These are phyloP conservation scores for Amphilophus citrinellus DNA, from an alignment of 2,113 vertebrate species.

Conservation along the genomic window DNA sequence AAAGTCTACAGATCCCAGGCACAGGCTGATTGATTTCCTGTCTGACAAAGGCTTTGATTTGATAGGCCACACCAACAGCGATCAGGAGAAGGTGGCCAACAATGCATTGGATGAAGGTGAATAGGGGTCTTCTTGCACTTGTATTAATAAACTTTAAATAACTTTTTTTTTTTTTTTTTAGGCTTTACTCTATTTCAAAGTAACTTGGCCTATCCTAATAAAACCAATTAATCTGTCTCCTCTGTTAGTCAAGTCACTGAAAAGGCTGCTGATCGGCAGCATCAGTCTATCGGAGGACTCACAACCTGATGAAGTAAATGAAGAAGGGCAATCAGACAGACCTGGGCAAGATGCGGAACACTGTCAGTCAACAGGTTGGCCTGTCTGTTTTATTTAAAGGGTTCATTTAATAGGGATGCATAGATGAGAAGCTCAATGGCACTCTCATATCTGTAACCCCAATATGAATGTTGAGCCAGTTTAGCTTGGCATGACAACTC, in stretches of 20 bases:
- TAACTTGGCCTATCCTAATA: not conserved
- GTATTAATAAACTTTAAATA: not conserved
- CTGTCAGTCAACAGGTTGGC: conserved; percentile 65
- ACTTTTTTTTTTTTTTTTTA: not conserved
- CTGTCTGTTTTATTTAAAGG: not conserved
- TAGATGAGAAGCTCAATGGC: not conserved
- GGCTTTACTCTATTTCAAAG: not conserved
- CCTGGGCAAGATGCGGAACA: conserved; percentile 51
- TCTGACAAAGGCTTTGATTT: conserved; percentile 78
- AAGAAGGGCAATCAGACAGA: conserved; percentile 55
- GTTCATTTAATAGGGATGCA: not conserved
- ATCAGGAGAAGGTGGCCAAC: conserved; percentile 72
- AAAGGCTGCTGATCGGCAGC: conserved; percentile 81
- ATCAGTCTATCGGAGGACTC: conserved; percentile 79
- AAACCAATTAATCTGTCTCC: conserved; percentile 13
- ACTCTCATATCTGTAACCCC: not conserved
- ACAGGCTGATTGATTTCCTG: conserved; percentile 79
- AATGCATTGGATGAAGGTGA: conserved; percentile 82
- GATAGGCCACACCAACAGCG: conserved; percentile 74
- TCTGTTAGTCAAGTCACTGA: conserved; percentile 83
- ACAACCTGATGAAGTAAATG: conserved; percentile 62
- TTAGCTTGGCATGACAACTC: too few species aligned
- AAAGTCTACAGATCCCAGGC: conserved; percentile 62
- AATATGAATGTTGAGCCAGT: not conserved
- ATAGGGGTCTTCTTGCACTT: not conserved